These are phyloP conservation scores for Drepana falcataria DNA, from an alignment of 2,888 invertebrate genomes.

Conservation along the genomic window DNA sequence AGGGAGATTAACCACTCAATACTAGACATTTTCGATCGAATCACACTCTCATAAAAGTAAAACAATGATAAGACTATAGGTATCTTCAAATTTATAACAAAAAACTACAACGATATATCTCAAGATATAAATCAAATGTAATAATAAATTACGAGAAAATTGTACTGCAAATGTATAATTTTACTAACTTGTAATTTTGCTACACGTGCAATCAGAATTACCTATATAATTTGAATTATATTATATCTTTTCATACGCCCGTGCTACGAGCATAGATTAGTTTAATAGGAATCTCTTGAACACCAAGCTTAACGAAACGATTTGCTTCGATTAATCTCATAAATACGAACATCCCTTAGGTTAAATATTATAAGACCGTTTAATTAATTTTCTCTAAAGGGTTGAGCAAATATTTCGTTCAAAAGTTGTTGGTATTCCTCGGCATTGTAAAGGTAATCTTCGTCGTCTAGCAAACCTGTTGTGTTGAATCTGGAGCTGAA, in stretches of 20 bases:
- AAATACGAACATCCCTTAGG: background rate
- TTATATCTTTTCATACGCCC: background rate
- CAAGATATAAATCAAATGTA: too few relatives aligned
- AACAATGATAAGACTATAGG: too few relatives aligned
- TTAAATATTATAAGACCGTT: slow-evolving; percentile 5
- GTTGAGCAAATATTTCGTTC: slow-evolving; percentile 75
- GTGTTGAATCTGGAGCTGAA: slow-evolving; percentile 49
- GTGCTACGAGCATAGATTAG: slow-evolving; percentile 11
- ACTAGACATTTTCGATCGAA: too few relatives aligned
- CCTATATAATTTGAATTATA: too few relatives aligned
- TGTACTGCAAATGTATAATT: too few relatives aligned
- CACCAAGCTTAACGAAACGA: slow-evolving; percentile 28
- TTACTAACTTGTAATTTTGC: too few relatives aligned
- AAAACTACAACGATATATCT: too few relatives aligned
- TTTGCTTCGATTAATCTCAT: slow-evolving; percentile 30
- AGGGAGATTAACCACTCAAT: too few relatives aligned
- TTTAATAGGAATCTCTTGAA: slow-evolving; percentile 52
- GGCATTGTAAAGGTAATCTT: slow-evolving; percentile 64
- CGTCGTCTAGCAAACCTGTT: slow-evolving; percentile 49
- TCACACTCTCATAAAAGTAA: too few relatives aligned
- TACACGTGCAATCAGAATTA: too few relatives aligned
- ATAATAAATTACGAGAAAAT: too few relatives aligned
- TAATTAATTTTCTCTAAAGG: slow-evolving; percentile 61
- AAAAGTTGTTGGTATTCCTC: slow-evolving; percentile 69
- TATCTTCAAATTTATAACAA: too few relatives aligned